A percentile compares a stretch with the other conserved stretches of the same genome.
These are phyloP conservation scores for Stenopsyche tienmushanensis DNA, from an alignment of 1,140 invertebrate species.

Conservation along the genomic window DNA sequence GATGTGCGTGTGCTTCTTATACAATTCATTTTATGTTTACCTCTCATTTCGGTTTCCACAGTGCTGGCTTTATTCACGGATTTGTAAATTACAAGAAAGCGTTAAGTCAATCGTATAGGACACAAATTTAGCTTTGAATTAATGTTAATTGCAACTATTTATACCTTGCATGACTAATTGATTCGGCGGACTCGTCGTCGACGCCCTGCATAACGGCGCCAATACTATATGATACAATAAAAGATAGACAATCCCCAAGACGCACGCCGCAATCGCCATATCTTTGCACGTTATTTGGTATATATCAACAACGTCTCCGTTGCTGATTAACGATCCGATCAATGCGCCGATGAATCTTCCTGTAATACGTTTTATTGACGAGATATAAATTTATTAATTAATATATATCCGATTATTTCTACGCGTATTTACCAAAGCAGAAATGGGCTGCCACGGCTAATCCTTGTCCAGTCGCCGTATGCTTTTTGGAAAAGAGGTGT, in stretches of 20 bases:
- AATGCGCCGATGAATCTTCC: constrained; percentile 67
- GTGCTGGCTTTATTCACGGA: constrained; percentile 40
- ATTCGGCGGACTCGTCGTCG: constrained; percentile 57
- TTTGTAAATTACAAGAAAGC: constrained; percentile 18
- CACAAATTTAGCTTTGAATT: not conserved
- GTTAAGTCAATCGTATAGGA: too few species aligned
- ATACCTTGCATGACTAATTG: constrained; percentile 50
- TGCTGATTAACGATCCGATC: constrained; percentile 58
- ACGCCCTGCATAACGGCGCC: constrained; percentile 67
- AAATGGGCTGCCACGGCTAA: constrained; percentile 80
- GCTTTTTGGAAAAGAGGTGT: constrained; percentile 75
- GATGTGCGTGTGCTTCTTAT: not conserved
- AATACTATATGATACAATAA: constrained; percentile 69
- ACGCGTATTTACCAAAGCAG: constrained; percentile 62
- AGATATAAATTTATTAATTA: not conserved
- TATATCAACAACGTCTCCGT: constrained; percentile 44
- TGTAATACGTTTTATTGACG: constrained; percentile 43
- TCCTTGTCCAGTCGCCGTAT: constrained; percentile 80
- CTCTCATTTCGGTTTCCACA: constrained; percentile 42
- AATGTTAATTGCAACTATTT: not conserved
- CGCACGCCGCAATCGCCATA: constrained; percentile 63
- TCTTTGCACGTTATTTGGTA: constrained; percentile 56
- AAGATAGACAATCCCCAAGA: constrained; percentile 66
- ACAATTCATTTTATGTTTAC: constrained; percentile 29
- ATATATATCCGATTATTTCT: not conserved